These are phyloP conservation scores for Amaurobius ferox DNA, from an alignment of 2,888 invertebrate species.

Conservation along the genomic window DNA sequence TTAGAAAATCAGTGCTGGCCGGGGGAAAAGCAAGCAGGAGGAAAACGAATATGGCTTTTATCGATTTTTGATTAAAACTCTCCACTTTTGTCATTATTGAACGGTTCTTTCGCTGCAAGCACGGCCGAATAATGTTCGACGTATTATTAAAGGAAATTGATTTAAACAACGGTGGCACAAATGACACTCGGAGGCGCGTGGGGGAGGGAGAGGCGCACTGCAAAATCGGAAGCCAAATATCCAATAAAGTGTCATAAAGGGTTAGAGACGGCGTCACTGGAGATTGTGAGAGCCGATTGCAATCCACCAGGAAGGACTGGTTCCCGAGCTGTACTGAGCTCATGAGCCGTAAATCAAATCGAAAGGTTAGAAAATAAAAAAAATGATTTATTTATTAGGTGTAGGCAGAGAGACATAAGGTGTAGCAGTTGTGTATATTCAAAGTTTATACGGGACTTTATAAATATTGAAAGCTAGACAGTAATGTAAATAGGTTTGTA, in stretches of 20 bases:
- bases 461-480: too few relatives aligned
- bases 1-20: slow-evolving; percentile 67
- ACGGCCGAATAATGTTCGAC: slow-evolving; percentile 67
- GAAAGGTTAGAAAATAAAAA: too few relatives aligned
- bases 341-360: too few relatives aligned
- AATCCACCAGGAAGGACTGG: not conserved
- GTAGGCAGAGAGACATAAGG: too few relatives aligned
- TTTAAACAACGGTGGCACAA: slow-evolving; percentile 70
- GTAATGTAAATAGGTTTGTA: too few relatives aligned
- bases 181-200: slow-evolving; percentile 59
- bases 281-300: not conserved
- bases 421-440: too few relatives aligned
- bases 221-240: slow-evolving; percentile 57
- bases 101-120: slow-evolving; percentile 63
- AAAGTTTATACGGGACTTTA: too few relatives aligned
- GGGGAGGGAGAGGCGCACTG: slow-evolving; percentile 26
- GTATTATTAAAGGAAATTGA: slow-evolving; percentile 72
- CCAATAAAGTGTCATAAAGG: slow-evolving; percentile 67
- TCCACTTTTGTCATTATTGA: slow-evolving; percentile 69
- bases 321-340: too few relatives aligned
- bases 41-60: slow-evolving; percentile 71
- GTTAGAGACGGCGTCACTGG: slow-evolving; percentile 29
- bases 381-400: too few relatives aligned
- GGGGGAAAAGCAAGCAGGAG: slow-evolving; percentile 50
- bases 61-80: slow-evolving; percentile 71